Base-by-base conservation (phyloP, 2,113 vertebrate genomes). In the Protobothrops mucrosquamatus region DNA sequence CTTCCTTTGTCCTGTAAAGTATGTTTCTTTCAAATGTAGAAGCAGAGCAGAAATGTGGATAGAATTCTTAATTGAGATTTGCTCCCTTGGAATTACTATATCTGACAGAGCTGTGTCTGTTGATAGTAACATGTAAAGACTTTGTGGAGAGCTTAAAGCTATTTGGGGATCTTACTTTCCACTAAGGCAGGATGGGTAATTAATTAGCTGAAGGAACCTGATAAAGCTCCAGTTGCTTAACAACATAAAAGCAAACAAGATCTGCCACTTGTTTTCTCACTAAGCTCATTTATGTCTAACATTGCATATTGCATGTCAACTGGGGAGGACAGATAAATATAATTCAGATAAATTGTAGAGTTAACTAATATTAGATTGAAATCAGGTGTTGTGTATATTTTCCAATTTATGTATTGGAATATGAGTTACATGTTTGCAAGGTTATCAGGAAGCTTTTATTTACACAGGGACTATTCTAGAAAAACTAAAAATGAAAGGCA, bases 141-240 rank as follows among this genome's bases (percentile, higher is more conserved):
- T 94, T 51, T 0, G 10, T 43, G 34, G 48, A 8, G 20, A 90
- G 24, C 91, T 94, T 96, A 92, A 94, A 96, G 95, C 91, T 96
- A 14, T 95, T 94, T 93, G 94, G 95, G 94, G 91, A n/a, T 96
- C 92, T 95, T 89, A 57, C 57, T 9, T 94, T 91, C 69, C 94
- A 91, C 86, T 93, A 85, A 94, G 86, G 94, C 93, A 91, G 74
- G 88, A 92, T 91, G 85, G 90, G 89, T 92, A 94, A 93, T 94
- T 97, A 96, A 95, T 96, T 96, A 91, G 93, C 93, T 93, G 46
- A 94, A 94, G 95, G 94, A 96, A 97, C 95, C 93, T 95, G 96
- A 94, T 96, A 74, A 95, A 96, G 91, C 95, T 95, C 24, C 94
- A 94, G 96, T 97, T 97, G 97, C 97, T 94, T 95, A 95, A 97